Evolutionary conservation across 1,140 invertebrate genomes (phyloP).

Genomic region (Hesperophylax magnus): DNA sequence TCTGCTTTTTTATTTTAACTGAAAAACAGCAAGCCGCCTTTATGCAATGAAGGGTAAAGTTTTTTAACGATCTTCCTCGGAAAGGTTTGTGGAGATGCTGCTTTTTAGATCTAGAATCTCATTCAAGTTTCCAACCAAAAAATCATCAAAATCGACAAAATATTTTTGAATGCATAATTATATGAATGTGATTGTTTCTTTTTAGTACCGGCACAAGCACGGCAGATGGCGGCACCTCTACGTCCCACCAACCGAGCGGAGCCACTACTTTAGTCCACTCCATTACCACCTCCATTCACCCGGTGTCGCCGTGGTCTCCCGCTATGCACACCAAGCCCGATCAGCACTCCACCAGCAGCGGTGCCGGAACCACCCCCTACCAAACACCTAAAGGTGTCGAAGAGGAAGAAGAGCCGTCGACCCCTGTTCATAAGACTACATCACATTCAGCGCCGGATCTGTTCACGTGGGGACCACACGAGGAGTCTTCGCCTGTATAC

Average conservation of each 20-base stretch:
- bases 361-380: not conserved
- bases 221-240: constrained; percentile 65
- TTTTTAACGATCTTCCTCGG: too few species aligned
- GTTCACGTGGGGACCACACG: constrained; percentile 46
- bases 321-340: constrained; percentile 35
- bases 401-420: constrained; percentile 42
- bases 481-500: constrained; percentile 50
- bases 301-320: constrained; percentile 41
- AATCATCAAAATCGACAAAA: too few species aligned
- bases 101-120: too few species aligned
- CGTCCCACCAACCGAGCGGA: constrained; percentile 57
- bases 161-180: too few species aligned
- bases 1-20: too few species aligned
- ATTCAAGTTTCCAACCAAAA: too few species aligned
- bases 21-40: too few species aligned
- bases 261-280: constrained; percentile 55
- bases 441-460: constrained; percentile 46
- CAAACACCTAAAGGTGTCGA: not conserved
- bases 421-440: constrained; percentile 29
- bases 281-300: constrained; percentile 43
- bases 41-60: too few species aligned
- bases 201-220: constrained; percentile 63
- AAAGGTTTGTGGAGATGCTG: too few species aligned
- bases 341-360: constrained; percentile 53
- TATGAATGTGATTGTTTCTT: constrained; percentile 26